Evolutionary conservation across 2,888 invertebrate species (phyloP).

Genomic region (Synanthedon myopaeformis): DNA sequence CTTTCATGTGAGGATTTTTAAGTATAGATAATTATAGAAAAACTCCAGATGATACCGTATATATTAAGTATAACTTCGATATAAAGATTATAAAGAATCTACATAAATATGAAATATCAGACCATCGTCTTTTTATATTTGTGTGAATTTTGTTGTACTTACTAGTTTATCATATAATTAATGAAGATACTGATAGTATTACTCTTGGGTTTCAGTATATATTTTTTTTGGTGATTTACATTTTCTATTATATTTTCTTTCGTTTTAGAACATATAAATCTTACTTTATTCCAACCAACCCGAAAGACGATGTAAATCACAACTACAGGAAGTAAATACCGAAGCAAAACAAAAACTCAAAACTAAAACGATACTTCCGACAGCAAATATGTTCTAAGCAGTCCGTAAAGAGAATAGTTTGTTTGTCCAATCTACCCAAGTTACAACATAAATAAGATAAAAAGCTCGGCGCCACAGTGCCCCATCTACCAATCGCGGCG

Average conservation of each 20-base stretch:
- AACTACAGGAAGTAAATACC: not conserved
- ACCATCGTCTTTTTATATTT: not conserved
- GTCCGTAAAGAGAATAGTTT: constrained; percentile 19
- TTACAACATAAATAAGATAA: constrained; percentile 53
- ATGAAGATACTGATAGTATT: no score
- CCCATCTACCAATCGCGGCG: constrained; percentile 26
- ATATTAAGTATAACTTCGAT: no score
- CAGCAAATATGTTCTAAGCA: constrained; percentile 5
- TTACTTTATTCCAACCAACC: no score
- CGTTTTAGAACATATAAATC: no score
- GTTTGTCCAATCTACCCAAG: constrained; percentile 29
- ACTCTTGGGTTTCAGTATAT: no score
- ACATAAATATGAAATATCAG: not conserved
- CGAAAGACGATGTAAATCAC: no score
- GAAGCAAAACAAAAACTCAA: not conserved
- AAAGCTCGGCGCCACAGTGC: constrained; percentile 42
- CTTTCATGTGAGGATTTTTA: no score
- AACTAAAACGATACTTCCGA: not conserved
- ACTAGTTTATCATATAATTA: no score
- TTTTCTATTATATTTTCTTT: no score
- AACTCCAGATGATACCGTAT: not conserved
- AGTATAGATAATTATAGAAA: no score
- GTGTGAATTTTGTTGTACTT: not conserved
- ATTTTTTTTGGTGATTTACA: no score
- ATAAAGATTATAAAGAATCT: not conserved